These are phyloP conservation scores for Isaurus tuberculatus DNA, from an alignment of 92 coral and sea anemone genomes.

Conservation along the genomic window DNA sequence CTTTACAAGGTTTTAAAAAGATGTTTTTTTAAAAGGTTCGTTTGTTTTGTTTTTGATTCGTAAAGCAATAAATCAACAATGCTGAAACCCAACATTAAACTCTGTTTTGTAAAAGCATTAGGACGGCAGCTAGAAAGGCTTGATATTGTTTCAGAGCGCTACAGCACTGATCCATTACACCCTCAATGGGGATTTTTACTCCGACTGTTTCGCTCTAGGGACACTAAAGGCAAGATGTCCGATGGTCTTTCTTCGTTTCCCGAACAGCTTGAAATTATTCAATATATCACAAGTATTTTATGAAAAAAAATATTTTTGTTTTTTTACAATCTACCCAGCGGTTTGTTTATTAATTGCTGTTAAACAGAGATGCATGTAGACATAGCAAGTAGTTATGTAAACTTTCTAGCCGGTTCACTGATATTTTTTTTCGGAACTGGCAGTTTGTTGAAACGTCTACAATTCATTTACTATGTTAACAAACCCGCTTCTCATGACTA, in stretches of 20 bases:
- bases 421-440: constrained; percentile 30
- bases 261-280: background rate
- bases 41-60: background rate
- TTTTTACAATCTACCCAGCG: background rate
- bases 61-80: background rate
- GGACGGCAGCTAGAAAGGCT: background rate
- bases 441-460: constrained; percentile 43
- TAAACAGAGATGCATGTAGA: constrained; percentile 27
- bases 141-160: constrained; percentile 39
- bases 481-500: constrained; percentile 13
- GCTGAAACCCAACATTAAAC: constrained; percentile 5
- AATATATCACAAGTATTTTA: background rate
- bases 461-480: constrained; percentile 35
- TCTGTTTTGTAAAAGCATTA: constrained; percentile 14
- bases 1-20: background rate
- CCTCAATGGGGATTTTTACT: background rate
- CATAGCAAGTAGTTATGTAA: constrained; percentile 29
- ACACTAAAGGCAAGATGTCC: background rate
- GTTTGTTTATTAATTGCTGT: constrained; percentile 35
- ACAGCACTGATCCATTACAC: background rate
- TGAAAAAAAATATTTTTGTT: background rate
- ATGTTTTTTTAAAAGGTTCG: background rate
- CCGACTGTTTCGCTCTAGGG: background rate
- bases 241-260: background rate
- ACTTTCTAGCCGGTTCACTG: constrained; percentile 28